Evolutionary conservation across 2,797 vertebrate species (phyloP).

Genomic region (Masticophis lateralis): DNA sequence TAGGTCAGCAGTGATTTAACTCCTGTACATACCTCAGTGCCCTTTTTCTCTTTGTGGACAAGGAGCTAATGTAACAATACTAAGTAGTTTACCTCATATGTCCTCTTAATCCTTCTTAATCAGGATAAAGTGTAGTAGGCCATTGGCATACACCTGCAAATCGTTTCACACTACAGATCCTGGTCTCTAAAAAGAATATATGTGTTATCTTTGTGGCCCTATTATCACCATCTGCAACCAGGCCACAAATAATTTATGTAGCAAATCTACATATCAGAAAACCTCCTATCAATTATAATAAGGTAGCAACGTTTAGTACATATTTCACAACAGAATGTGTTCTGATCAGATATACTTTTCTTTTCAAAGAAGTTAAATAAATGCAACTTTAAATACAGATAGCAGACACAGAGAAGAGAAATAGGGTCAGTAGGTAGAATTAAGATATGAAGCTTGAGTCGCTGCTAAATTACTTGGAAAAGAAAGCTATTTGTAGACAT

Average conservation of each 20-base stretch:
- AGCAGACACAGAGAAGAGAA: not conserved
- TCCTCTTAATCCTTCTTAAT: conserved; percentile 36
- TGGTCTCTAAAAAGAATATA: conserved; percentile 20
- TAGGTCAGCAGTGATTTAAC: conserved; percentile 9
- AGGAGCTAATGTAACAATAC: conserved; percentile 27
- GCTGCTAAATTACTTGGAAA: not conserved
- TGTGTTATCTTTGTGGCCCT: conserved; percentile 32
- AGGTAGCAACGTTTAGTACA: conserved; percentile 61
- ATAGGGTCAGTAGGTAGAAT: conserved; percentile 26
- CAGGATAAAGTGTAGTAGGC: conserved; percentile 46
- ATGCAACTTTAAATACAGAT: conserved; percentile 44
- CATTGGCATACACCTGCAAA: conserved; percentile 34
- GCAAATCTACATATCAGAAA: conserved; percentile 10
- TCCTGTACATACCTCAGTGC: not conserved
- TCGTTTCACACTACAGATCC: conserved; percentile 51
- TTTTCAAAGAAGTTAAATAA: conserved; percentile 56
- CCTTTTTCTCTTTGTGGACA: conserved; percentile 29
- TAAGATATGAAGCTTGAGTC: conserved; percentile 19
- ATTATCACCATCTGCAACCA: conserved; percentile 19
- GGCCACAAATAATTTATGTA: conserved; percentile 55
- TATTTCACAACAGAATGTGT: conserved; percentile 58
- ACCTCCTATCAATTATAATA: conserved; percentile 40
- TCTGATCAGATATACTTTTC: conserved; percentile 48
- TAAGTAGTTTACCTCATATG: conserved; percentile 25
- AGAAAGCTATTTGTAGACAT: not conserved